These are phyloP conservation scores for Nyctibius grandis DNA, from an alignment of 2,797 vertebrate genomes.

Conservation along the genomic window DNA sequence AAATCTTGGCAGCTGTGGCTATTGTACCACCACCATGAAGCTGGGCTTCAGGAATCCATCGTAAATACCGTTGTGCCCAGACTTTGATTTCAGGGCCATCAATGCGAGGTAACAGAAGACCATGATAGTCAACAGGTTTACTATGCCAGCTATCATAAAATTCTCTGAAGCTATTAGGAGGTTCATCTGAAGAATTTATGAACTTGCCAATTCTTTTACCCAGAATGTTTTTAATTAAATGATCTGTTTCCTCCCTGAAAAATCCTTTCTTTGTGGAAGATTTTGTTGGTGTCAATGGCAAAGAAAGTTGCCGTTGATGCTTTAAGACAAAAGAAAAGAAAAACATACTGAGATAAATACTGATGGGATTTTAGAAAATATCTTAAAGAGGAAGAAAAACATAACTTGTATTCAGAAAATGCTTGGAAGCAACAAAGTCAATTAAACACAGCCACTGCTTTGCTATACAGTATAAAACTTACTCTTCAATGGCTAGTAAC, in stretches of 20 bases:
- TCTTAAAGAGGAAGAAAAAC: background rate
- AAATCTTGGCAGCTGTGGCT: conserved; percentile 75
- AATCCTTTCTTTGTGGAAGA: conserved; percentile 83
- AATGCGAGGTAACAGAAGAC: conserved; percentile 79
- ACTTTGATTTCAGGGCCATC: conserved; percentile 81
- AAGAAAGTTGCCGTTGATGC: conserved; percentile 86
- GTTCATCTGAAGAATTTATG: conserved; percentile 81
- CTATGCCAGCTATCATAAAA: conserved; percentile 85
- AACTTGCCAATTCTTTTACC: conserved; percentile 85
- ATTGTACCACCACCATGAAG: conserved; percentile 80
- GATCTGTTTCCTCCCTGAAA: conserved; percentile 87
- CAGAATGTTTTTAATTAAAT: conserved; percentile 85
- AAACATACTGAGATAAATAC: background rate
- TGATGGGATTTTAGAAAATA: background rate
- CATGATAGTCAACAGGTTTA: conserved; percentile 79
- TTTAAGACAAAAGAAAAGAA: conserved; percentile 47
- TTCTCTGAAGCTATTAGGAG: conserved; percentile 69
- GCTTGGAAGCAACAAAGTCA: background rate
- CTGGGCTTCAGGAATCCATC: conserved; percentile 87
- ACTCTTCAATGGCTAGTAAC: background rate
- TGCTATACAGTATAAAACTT: background rate
- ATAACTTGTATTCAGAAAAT: background rate
- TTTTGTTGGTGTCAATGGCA: conserved; percentile 81
- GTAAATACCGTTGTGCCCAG: conserved; percentile 87
- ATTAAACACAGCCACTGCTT: background rate